Evolutionary conservation across 2,113 vertebrate genomes (phyloP).

Genomic region (Prionailurus viverrinus): DNA sequence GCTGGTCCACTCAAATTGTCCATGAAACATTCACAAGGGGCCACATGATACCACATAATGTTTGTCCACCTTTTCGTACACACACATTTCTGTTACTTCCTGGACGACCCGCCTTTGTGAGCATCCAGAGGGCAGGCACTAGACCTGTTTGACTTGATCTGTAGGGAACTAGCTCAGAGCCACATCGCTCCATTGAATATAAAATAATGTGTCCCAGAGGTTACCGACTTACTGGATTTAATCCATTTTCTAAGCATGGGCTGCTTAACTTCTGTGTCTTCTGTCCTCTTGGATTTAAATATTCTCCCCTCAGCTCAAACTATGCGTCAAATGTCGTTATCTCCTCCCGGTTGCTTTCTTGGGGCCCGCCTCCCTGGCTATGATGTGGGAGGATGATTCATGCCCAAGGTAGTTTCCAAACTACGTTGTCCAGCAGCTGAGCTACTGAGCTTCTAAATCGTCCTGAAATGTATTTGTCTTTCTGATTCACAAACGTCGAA

Average conservation of each 20-base stretch:
- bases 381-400: background rate
- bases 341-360: background rate
- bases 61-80: background rate
- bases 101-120: conserved; percentile 22
- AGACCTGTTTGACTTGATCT: background rate
- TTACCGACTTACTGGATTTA: conserved; percentile 29
- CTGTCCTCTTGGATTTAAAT: conserved; percentile 27
- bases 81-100: conserved; percentile 1
- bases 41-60: background rate
- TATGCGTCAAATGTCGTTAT: background rate
- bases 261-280: background rate
- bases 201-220: background rate
- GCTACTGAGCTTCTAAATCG: background rate
- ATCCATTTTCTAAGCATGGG: conserved; percentile 42
- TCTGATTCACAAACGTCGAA: conserved; percentile 52
- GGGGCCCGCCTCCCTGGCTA: background rate
- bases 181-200: background rate
- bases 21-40: background rate
- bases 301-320: background rate
- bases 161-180: conserved; percentile 22
- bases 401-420: background rate
- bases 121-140: background rate
- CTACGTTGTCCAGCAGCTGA: background rate
- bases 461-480: conserved; percentile 39
- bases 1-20: background rate